These are phyloP conservation scores for Coronaproctus castanopsis DNA, from an alignment of 2,888 invertebrate genomes.

Conservation along the genomic window DNA sequence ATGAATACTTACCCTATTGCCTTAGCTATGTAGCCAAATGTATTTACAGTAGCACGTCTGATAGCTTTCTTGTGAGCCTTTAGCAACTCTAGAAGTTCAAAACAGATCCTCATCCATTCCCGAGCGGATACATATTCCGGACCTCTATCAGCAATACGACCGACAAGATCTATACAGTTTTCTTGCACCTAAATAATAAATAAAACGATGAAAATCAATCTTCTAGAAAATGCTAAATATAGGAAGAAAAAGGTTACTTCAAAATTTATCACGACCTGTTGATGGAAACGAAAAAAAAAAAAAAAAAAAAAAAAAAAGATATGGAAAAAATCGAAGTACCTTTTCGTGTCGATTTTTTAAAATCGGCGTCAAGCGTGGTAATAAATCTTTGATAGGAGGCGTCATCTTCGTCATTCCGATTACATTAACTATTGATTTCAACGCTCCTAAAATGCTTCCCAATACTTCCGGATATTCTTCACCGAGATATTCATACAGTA, in stretches of 20 bases:
- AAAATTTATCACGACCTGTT: background rate
- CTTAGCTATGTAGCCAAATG: conserved; percentile 98
- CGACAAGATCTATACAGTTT: conserved; percentile 98
- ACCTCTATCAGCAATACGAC: conserved; percentile 94
- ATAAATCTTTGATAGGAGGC: conserved; percentile 93
- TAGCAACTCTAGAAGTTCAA: conserved; percentile 83
- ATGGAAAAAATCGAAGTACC: too few relatives aligned
- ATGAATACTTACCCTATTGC: conserved; percentile 56
- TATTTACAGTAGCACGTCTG: conserved; percentile 93
- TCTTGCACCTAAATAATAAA: conserved; percentile 64
- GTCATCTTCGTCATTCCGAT: conserved; percentile 99
- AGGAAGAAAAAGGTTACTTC: background rate
- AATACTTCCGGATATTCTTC: conserved; percentile 99
- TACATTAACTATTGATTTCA: conserved; percentile 98
- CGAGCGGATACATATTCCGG: conserved; percentile 96
- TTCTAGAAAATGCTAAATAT: background rate
- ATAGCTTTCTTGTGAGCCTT: conserved; percentile 99
- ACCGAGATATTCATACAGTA: conserved; percentile 94
- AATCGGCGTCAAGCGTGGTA: conserved; percentile 92
- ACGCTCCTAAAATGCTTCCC: conserved; percentile 90
- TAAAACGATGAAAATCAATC: conserved; percentile 16
- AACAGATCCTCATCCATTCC: conserved; percentile 99
- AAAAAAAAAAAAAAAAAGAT: background rate
- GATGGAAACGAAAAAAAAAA: background rate
- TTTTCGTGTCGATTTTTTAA: conserved; percentile 79